A percentile compares a stretch with the other conserved stretches of the same genome.
Conservation (phyloP, 2,888 invertebrate genomes). For the Drosophila buzzatii region DNA sequence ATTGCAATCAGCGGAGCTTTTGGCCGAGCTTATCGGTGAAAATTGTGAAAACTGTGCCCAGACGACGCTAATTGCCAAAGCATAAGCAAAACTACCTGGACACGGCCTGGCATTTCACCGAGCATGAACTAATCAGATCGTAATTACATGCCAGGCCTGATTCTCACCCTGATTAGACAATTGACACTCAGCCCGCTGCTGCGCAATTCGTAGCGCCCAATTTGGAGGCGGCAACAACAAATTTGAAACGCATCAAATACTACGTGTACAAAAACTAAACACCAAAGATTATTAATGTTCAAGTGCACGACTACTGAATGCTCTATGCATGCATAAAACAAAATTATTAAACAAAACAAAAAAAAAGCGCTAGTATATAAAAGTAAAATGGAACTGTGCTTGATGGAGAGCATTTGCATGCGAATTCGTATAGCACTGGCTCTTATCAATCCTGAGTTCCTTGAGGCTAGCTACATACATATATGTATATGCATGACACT, state of each 20-base stretch:
- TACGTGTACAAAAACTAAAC: not conserved
- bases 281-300: not conserved
- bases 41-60: constrained; percentile 37
- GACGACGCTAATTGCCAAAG: constrained; percentile 66
- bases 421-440: not conserved
- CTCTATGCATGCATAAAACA: constrained; percentile 5
- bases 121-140: constrained; percentile 62
- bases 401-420: not conserved
- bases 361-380: not conserved
- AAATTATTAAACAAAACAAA: not conserved
- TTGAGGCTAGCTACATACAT: not conserved
- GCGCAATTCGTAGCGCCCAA: constrained; percentile 48
- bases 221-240: constrained; percentile 33
- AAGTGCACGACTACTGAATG: constrained; percentile 13
- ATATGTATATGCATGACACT: not conserved
- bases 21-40: constrained; percentile 25
- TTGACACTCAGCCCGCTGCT: constrained; percentile 31
- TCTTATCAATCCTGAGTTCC: not conserved
- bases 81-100: constrained; percentile 53
- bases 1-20: constrained; percentile 41
- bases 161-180: constrained; percentile 31
- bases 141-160: constrained; percentile 41
- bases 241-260: constrained; percentile 33
- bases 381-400: not conserved
- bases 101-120: constrained; percentile 24